Percentiles rank a stretch among this genome's conserved stretches.
phyloP scores from a whole-genome alignment of 1,140 invertebrate species.

The Drosophila bipectinata region DNA sequence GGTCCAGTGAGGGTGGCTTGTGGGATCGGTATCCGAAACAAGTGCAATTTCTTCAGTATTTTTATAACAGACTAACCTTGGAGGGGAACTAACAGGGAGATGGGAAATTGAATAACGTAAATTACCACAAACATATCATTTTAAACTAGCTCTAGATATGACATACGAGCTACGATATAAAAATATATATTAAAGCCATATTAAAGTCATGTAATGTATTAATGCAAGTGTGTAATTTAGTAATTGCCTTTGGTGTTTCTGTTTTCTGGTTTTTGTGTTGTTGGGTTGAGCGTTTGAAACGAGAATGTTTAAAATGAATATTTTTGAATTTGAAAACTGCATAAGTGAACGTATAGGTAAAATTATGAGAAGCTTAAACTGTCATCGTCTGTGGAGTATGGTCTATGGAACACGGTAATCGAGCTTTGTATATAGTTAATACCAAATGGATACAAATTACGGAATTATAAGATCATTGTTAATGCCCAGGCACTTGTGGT shows the following conservation, averaged over 20 bases:
- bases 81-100: constrained; percentile 14
- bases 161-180: constrained; percentile 31
- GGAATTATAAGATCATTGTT: constrained; percentile 56
- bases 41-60: constrained; percentile 80
- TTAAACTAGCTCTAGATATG: constrained; percentile 60
- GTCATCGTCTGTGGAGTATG: constrained; percentile 12
- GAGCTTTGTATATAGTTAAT: constrained; percentile 80
- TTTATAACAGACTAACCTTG: constrained; percentile 71
- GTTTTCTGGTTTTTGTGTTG: constrained; percentile 41
- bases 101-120: constrained; percentile 41
- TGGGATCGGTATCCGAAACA: constrained; percentile 42
- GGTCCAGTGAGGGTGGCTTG: constrained; percentile 39
- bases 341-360: constrained; percentile 78
- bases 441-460: constrained; percentile 44
- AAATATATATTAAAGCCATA: constrained; percentile 1
- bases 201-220: constrained; percentile 6
- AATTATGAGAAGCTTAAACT: constrained; percentile 49
- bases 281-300: constrained; percentile 32
- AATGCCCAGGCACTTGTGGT: constrained; percentile 11
- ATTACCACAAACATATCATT: constrained; percentile 77
- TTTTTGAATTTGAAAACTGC: constrained; percentile 68
- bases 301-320: constrained; percentile 21
- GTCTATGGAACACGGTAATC: constrained; percentile 53
- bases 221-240: constrained; percentile 9
- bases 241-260: neutral